Conservation (phyloP, 2,888 invertebrate species). For the Diogma glabrata region DNA sequence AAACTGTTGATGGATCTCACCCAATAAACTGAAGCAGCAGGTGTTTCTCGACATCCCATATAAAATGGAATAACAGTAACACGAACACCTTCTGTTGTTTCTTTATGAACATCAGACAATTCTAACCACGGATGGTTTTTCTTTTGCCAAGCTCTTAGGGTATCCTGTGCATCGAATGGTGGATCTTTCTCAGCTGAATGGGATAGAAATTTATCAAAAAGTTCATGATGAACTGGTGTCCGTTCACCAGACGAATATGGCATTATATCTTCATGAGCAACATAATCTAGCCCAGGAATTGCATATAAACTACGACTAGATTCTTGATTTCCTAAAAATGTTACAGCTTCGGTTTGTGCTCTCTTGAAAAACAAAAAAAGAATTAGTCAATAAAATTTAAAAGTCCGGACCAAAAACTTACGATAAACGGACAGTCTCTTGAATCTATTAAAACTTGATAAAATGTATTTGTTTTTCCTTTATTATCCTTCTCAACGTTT, state of each 20-base stretch:
- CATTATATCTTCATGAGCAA: slow-evolving; percentile 93
- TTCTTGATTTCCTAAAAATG: slow-evolving; percentile 92
- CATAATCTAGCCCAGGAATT: slow-evolving; percentile 95
- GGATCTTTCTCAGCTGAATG: slow-evolving; percentile 70
- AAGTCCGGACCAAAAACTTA: no score
- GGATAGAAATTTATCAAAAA: slow-evolving; percentile 90
- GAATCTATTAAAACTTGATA: slow-evolving; percentile 97
- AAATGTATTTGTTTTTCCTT: slow-evolving; percentile 85
- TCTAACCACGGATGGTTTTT: slow-evolving; percentile 97
- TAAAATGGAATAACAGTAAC: slow-evolving; percentile 98
- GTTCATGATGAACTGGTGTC: slow-evolving; percentile 84
- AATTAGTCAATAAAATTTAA: no score
- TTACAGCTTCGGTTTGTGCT: slow-evolving; percentile 96
- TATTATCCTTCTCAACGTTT: slow-evolving; percentile 61
- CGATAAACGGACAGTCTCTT: slow-evolving; percentile 92
- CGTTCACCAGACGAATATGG: slow-evolving; percentile 85
- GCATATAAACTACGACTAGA: slow-evolving; percentile 90
- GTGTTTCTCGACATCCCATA: slow-evolving; percentile 88
- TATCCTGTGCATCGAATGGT: slow-evolving; percentile 78
- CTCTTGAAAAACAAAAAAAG: slow-evolving; percentile 39
- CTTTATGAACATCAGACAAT: slow-evolving; percentile 90
- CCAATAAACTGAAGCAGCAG: slow-evolving; percentile 88
- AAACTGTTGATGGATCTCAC: background rate
- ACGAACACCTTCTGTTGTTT: slow-evolving; percentile 90
- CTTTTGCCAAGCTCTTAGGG: slow-evolving; percentile 89